Base-by-base conservation (phyloP, 23 tunicate species). In the Botrylloides violaceus region DNA sequence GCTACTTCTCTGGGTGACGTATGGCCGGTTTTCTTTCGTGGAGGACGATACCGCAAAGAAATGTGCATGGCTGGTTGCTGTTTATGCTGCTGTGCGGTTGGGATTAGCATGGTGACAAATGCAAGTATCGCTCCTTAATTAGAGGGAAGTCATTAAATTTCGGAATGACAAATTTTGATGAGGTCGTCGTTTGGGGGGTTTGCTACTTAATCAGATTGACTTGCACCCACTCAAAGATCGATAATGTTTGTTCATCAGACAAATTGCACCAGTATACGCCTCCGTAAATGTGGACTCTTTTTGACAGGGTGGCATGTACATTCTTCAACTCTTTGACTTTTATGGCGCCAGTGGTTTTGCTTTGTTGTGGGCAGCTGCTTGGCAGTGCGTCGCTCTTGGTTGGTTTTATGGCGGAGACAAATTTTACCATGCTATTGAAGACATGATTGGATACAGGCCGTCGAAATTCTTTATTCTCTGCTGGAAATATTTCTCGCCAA, bases 301-400 rank as follows among this genome's bases (percentile, higher is more conserved):
- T 43, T 15, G 15, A 43, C 72, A 95, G 91, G 99, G 99, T 18
- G 99, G 99, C 20, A 81, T 83, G 88, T 89, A 95, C 83, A 66
- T 89, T 43, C 82, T 95, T 25, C 92, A 95, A 71, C 61, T 95
- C 28, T 95, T 95, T 60, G 99, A 95, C 50, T 82, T 82, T 64
- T 95, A 87, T 43, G 99, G 99, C 1, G 99, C 99, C 49, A 82
- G 91, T 34, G 99, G 99, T 15, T 95, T 95, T 71, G 85, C 99
- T 3, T 56, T 95, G 28, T 71, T 95, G 23, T 87, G 96, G 96
- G 83, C 94, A 2, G 94, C 99, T 9, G 72, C 94, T 34, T 95
- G 99, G 99, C 96, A 95, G 47, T 83, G 96, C 70, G 60, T 95
- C 4, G 99, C 96, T 32, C 71, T 83, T 0, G 78, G 83, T 32